phyloP scores from a whole-genome alignment of 2,113 vertebrate species.

The Hirundichthys speculiger region DNA sequence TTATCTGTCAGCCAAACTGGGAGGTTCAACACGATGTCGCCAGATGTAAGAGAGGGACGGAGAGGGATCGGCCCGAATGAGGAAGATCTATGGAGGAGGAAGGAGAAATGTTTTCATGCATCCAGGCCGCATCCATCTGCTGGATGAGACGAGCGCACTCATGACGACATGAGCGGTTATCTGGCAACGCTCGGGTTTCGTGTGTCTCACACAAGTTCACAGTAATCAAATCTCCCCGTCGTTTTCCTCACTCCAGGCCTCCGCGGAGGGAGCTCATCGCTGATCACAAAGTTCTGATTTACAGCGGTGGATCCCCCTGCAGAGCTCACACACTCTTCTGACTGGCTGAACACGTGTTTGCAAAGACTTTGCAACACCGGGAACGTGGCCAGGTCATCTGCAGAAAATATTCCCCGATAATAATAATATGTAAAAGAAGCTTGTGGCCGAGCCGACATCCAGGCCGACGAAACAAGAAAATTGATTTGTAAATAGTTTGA shows the following conservation, averaged over 20 bases:
- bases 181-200: too few species aligned
- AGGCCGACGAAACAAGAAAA: not conserved
- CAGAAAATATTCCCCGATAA: slow-evolving; percentile 42
- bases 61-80: not conserved
- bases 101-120: not conserved
- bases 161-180: too few species aligned
- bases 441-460: slow-evolving; percentile 21
- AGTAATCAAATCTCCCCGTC: too few species aligned
- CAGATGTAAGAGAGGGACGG: slow-evolving; percentile 54
- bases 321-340: slow-evolving; percentile 16
- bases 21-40: slow-evolving; percentile 52
- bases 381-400: slow-evolving; percentile 50
- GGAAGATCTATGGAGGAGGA: not conserved
- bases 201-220: too few species aligned
- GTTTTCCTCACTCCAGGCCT: too few species aligned
- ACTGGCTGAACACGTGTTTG: slow-evolving; percentile 48
- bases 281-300: slow-evolving; percentile 51
- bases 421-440: slow-evolving; percentile 34
- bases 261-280: slow-evolving; percentile 27
- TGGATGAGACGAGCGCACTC: too few species aligned
- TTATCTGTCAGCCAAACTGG: slow-evolving; percentile 47
- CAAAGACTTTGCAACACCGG: slow-evolving; percentile 27
- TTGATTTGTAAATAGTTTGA: slow-evolving; percentile 11
- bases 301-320: not conserved
- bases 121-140: too few species aligned